phyloP scores from a whole-genome alignment of 2,797 vertebrate species.

The Apogon talboti region DNA sequence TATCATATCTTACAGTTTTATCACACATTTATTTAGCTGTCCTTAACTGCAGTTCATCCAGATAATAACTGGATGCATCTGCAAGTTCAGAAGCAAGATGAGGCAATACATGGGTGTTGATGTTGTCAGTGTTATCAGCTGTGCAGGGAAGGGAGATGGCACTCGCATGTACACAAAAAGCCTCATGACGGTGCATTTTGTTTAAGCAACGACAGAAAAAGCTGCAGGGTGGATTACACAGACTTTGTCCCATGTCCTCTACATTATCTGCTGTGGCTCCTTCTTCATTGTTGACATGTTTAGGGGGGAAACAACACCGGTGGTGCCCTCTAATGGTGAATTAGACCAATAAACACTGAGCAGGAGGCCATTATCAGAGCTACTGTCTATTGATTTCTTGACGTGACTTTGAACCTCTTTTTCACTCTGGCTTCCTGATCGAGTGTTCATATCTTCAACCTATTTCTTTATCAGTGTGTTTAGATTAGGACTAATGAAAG shows the following conservation, averaged over 20 bases:
- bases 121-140: slow-evolving; percentile 65
- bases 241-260: slow-evolving; percentile 40
- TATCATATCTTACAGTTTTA: slow-evolving; percentile 41
- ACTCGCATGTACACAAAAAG: slow-evolving; percentile 28
- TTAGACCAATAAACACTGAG: slow-evolving; percentile 36
- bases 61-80: slow-evolving; percentile 66
- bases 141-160: slow-evolving; percentile 3
- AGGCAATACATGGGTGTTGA: slow-evolving; percentile 39
- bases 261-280: slow-evolving; percentile 24
- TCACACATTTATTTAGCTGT: slow-evolving; percentile 48
- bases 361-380: slow-evolving; percentile 63
- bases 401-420: slow-evolving; percentile 67
- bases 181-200: slow-evolving; percentile 1
- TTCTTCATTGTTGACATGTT: slow-evolving; percentile 30
- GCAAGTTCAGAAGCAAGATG: slow-evolving; percentile 71
- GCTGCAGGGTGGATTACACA: not conserved
- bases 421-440: slow-evolving; percentile 60
- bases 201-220: slow-evolving; percentile 14
- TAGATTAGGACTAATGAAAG: slow-evolving; percentile 20
- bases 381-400: slow-evolving; percentile 74
- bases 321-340: slow-evolving; percentile 66
- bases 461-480: slow-evolving; percentile 37
- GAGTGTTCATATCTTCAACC: slow-evolving; percentile 37
- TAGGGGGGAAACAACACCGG: slow-evolving; percentile 37
- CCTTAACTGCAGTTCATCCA: slow-evolving; percentile 66